Evolutionary conservation across 2,113 vertebrate genomes (phyloP).

Genomic region (Salvelinus namaycush): DNA sequence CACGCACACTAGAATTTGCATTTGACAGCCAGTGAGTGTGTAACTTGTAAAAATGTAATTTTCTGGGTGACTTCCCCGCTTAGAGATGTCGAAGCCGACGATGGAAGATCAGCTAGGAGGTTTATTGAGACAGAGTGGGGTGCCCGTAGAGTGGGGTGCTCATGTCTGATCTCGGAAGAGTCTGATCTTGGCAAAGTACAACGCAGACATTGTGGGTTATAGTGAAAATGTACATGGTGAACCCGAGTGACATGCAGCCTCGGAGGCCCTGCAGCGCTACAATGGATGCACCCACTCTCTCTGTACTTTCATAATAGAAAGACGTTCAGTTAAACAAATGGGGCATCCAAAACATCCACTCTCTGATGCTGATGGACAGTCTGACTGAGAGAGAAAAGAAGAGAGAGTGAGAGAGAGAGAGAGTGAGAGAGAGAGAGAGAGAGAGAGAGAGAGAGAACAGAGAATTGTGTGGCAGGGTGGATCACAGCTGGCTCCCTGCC

Average conservation of each 20-base stretch:
- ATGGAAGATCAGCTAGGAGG: neutral
- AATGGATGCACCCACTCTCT: neutral
- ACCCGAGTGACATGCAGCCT: neutral
- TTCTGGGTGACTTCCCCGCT: conserved; percentile 52
- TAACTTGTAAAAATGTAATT: conserved; percentile 47
- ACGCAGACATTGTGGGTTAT: neutral
- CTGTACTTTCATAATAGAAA: neutral
- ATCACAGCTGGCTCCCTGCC: conserved; percentile 51
- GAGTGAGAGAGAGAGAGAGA: neutral
- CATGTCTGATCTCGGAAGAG: neutral
- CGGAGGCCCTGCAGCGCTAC: conserved; percentile 2
- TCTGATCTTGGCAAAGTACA: conserved; percentile 16
- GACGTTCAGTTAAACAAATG: conserved; percentile 11
- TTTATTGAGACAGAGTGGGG: neutral
- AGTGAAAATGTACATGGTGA: neutral
- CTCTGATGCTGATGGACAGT: neutral
- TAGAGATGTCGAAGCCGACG: conserved; percentile 18
- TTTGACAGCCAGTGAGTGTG: conserved; percentile 30
- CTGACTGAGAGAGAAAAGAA: neutral
- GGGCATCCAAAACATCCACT: conserved; percentile 14
- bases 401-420: neutral
- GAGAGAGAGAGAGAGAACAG: neutral
- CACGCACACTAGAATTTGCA: conserved; percentile 35
- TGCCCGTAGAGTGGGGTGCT: neutral
- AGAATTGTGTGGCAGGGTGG: conserved; percentile 34